Percentiles rank a stretch among this genome's conserved stretches.
Conservation (phyloP, 1,140 invertebrate species). For the Solenopsis invicta region DNA sequence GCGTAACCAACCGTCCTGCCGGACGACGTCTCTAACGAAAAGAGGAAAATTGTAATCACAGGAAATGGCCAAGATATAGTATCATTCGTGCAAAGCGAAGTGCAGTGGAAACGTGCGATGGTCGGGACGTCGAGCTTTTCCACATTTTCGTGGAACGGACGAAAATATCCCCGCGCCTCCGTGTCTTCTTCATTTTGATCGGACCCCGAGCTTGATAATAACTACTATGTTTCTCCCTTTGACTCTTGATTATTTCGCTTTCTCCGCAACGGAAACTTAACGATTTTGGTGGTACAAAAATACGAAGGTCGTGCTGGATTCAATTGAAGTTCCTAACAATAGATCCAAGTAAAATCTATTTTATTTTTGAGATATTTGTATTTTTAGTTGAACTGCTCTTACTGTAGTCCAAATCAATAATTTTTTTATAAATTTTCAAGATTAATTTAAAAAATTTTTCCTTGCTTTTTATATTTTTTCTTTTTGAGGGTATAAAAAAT, state of each 20-base stretch:
- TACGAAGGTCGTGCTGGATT: slow-evolving; percentile 15
- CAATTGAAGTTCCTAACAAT: neutral
- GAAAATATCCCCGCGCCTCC: slow-evolving; percentile 21
- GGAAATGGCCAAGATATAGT: slow-evolving; percentile 41
- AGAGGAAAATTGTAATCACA: slow-evolving; percentile 56
- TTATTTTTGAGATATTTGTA: neutral
- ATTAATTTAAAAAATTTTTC: neutral
- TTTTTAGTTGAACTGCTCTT: neutral
- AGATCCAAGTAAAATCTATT: neutral
- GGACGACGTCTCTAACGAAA: slow-evolving; percentile 35
- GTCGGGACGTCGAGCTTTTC: slow-evolving; percentile 25
- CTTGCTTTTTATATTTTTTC: neutral
- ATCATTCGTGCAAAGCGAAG: slow-evolving; percentile 9
- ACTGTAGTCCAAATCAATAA: neutral
- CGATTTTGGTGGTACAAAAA: neutral
- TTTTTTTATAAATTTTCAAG: neutral
- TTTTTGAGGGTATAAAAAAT: neutral
- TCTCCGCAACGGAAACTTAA: slow-evolving; percentile 21
- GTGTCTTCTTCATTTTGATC: slow-evolving; percentile 28
- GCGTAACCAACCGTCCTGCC: neutral
- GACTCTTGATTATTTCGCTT: neutral
- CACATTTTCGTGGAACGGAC: slow-evolving; percentile 12
- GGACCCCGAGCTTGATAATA: slow-evolving; percentile 9
- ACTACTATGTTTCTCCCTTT: slow-evolving; percentile 26
- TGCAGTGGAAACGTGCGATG: neutral